Percentiles rank a stretch among this genome's conserved stretches.
These are phyloP conservation scores for Mesaphorura yosii DNA, from an alignment of 1,140 invertebrate genomes.

Conservation along the genomic window DNA sequence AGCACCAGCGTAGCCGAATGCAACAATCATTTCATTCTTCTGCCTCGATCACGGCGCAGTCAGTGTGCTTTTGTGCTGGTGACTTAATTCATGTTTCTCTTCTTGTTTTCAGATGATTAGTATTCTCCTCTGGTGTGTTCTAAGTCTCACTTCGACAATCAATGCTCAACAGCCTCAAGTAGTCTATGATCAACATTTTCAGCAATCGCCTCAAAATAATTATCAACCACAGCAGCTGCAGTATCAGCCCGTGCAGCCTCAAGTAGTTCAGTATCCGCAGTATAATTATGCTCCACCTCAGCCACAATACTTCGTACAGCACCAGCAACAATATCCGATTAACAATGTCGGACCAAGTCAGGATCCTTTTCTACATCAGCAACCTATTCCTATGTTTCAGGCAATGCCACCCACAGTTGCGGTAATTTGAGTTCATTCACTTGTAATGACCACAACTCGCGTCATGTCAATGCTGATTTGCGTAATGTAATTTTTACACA, in stretches of 20 bases:
- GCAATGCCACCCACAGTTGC: too few relatives aligned
- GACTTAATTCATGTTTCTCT: not conserved
- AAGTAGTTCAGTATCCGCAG: not conserved
- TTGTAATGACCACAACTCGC: too few relatives aligned
- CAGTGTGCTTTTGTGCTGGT: not conserved
- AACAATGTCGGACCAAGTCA: not conserved
- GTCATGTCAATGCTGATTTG: too few relatives aligned
- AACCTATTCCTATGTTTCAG: too few relatives aligned
- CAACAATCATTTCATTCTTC: too few relatives aligned
- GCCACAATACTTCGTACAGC: not conserved
- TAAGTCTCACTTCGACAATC: not conserved
- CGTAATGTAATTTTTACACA: too few relatives aligned
- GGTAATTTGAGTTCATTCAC: too few relatives aligned
- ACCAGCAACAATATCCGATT: not conserved
- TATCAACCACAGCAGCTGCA: not conserved
- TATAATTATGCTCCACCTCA: not conserved
- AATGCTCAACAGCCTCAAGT: constrained; percentile 1
- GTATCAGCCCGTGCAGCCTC: not conserved
- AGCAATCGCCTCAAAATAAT: not conserved
- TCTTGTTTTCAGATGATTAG: not conserved
- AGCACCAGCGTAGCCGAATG: too few relatives aligned
- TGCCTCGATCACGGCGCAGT: too few relatives aligned
- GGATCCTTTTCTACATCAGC: not conserved
- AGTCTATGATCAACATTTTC: not conserved
- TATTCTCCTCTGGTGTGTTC: not conserved